A percentile compares a stretch with the other conserved stretches of the same genome.
Evolutionary conservation across 2,113 vertebrate species (phyloP).

Genomic region (Chrysochloris asiatica): DNA sequence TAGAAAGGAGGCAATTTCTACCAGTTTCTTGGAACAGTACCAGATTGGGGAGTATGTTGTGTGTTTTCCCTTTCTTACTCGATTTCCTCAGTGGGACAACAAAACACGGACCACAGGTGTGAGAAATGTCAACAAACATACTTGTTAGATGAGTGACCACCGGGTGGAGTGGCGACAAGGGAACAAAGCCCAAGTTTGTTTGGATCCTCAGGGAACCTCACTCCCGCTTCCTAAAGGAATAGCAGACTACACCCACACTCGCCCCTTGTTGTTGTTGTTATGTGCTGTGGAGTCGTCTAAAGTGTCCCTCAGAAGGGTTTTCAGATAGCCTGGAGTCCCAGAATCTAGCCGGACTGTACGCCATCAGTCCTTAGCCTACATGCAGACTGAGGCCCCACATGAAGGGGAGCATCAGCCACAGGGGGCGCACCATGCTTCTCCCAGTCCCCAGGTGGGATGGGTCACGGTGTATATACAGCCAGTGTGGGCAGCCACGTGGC

Average conservation of each 20-base stretch:
- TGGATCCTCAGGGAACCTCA: neutral
- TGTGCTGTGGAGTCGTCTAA: too few species aligned
- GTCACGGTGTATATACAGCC: neutral
- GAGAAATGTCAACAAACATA: neutral
- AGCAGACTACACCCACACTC: neutral
- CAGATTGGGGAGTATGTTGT: fast-evolving
- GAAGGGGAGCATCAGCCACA: too few species aligned
- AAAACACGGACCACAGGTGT: neutral
- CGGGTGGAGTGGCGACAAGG: fast-evolving
- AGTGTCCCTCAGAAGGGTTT: neutral
- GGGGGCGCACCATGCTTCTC: neutral
- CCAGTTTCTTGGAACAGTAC: neutral
- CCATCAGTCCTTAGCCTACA: neutral
- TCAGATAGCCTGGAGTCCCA: neutral
- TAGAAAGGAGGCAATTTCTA: neutral
- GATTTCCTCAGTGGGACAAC: neutral
- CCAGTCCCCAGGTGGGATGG: too few species aligned
- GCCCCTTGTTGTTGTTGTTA: too few species aligned
- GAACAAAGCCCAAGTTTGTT: neutral
- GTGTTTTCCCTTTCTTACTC: neutral
- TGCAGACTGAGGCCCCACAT: neutral
- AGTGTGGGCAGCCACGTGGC: neutral
- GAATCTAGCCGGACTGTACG: neutral
- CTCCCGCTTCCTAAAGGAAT: neutral
- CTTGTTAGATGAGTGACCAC: fast-evolving